These are phyloP conservation scores for Hedya salicella DNA, from an alignment of 2,888 invertebrate genomes.

Conservation along the genomic window DNA sequence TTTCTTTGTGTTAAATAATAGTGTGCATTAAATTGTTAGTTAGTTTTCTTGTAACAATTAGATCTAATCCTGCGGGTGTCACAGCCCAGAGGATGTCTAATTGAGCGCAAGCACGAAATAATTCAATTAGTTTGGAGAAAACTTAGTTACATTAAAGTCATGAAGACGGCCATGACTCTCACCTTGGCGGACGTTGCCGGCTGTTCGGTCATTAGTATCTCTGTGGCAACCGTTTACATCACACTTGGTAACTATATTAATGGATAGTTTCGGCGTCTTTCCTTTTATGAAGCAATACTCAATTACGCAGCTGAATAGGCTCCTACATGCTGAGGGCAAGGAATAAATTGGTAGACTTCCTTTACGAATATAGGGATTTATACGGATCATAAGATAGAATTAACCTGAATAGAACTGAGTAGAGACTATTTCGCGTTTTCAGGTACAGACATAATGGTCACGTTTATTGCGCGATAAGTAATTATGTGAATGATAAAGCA, in stretches of 20 bases:
- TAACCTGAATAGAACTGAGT: too few species aligned
- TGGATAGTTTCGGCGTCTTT: slow-evolving; percentile 15
- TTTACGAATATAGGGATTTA: neutral
- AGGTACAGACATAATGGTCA: too few species aligned
- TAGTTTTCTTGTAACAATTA: slow-evolving; percentile 30
- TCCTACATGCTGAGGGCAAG: neutral
- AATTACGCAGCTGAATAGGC: slow-evolving; percentile 8
- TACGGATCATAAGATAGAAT: neutral
- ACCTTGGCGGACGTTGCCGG: slow-evolving; percentile 34
- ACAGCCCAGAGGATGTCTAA: slow-evolving; percentile 29
- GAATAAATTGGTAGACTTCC: too few species aligned
- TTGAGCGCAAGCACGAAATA: slow-evolving; percentile 36
- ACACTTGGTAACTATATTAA: slow-evolving; percentile 18
- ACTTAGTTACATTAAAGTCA: slow-evolving; percentile 30
- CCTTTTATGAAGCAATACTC: neutral
- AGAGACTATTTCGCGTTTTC: too few species aligned
- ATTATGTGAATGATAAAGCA: too few species aligned
- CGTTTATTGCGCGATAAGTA: too few species aligned
- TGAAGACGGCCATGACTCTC: slow-evolving; percentile 38
- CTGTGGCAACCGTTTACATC: slow-evolving; percentile 11
- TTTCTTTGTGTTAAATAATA: slow-evolving; percentile 20
- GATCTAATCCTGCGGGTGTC: slow-evolving; percentile 29
- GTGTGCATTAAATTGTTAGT: slow-evolving; percentile 23
- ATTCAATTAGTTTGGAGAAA: slow-evolving; percentile 37
- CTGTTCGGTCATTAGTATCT: slow-evolving; percentile 17